phyloP scores from a whole-genome alignment of 2,888 invertebrate species.

The Cryptus viduatorius region DNA sequence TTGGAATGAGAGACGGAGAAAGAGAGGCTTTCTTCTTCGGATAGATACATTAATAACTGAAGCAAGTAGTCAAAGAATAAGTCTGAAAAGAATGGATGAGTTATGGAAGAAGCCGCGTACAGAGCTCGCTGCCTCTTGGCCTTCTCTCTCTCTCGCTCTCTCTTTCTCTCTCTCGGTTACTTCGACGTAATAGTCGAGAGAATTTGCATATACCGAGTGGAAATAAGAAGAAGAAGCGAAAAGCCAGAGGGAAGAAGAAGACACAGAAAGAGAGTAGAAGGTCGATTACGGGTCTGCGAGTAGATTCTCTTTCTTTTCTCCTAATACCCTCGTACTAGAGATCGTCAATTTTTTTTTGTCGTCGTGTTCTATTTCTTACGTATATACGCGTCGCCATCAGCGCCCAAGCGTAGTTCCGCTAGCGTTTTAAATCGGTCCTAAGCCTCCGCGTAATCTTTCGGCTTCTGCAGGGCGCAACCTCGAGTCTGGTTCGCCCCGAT shows the following conservation, averaged over 20 bases:
- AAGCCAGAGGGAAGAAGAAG: slow-evolving; percentile 25
- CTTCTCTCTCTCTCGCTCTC: not conserved
- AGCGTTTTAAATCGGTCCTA: slow-evolving; percentile 49
- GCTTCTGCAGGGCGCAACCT: slow-evolving; percentile 23
- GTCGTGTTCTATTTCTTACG: slow-evolving; percentile 38
- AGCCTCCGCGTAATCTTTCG: slow-evolving; percentile 47
- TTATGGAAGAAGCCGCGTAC: slow-evolving; percentile 36
- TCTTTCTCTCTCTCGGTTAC: slow-evolving; percentile 12
- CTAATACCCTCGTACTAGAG: slow-evolving; percentile 2
- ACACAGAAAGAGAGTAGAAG: slow-evolving; percentile 18
- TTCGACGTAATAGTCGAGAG: slow-evolving; percentile 44
- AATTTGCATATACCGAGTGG: slow-evolving; percentile 55
- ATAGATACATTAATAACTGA: slow-evolving; percentile 51
- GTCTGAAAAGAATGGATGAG: slow-evolving; percentile 57
- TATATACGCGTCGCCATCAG: slow-evolving; percentile 1
- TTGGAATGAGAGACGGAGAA: slow-evolving; percentile 2
- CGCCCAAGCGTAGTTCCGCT: slow-evolving; percentile 27
- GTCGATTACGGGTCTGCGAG: slow-evolving; percentile 44
- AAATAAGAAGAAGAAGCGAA: slow-evolving; percentile 18
- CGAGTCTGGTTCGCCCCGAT: not conserved
- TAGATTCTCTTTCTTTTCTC: slow-evolving; percentile 36
- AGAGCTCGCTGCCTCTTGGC: not conserved
- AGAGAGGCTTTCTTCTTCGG: slow-evolving; percentile 7
- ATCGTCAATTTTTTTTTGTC: slow-evolving; percentile 3
- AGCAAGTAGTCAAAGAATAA: slow-evolving; percentile 55